Conservation (phyloP, 2,113 vertebrate species). For the Oxyruncus cristatus region DNA sequence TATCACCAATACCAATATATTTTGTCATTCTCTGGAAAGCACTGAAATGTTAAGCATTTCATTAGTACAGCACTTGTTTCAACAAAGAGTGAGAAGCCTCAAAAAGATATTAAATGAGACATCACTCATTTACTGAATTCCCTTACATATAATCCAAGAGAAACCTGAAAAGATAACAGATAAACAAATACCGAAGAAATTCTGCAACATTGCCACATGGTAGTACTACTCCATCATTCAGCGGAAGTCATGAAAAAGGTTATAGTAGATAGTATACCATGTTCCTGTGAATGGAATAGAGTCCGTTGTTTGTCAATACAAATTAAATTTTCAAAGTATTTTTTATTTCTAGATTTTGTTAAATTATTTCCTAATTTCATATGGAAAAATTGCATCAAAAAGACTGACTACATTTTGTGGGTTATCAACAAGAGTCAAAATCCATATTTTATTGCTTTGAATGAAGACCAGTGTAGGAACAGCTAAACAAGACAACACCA, state of each 20-base stretch:
- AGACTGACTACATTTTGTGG: not conserved
- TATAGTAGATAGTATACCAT: fast-evolving
- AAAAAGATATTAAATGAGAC: not conserved
- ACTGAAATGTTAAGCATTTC: not conserved
- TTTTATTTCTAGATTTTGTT: not conserved
- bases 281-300: not conserved
- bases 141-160: not conserved
- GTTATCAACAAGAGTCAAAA: not conserved
- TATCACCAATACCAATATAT: not conserved
- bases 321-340: not conserved
- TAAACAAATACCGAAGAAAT: not conserved
- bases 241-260: not conserved
- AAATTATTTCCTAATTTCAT: not conserved
- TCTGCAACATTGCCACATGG: not conserved
- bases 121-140: not conserved
- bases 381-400: not conserved
- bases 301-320: not conserved
- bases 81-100: not conserved
- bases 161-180: not conserved
- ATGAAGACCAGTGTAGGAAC: not conserved
- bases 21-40: not conserved
- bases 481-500: too few species aligned
- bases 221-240: fast-evolving
- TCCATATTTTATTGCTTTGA: not conserved
- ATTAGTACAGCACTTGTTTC: not conserved